Evolutionary conservation across 2,113 vertebrate genomes (phyloP).

Genomic region (Redunca redunca): DNA sequence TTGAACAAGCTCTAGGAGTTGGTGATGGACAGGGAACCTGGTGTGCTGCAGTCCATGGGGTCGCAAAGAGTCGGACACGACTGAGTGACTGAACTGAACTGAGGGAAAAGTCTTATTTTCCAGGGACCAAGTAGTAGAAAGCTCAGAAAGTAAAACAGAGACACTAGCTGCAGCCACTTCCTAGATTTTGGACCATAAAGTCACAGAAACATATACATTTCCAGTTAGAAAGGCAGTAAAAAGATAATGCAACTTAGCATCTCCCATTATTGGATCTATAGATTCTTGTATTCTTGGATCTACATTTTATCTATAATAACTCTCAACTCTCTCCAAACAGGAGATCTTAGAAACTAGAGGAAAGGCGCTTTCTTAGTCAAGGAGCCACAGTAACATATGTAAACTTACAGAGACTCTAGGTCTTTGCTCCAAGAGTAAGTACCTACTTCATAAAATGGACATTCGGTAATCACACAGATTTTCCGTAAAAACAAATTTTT

Average conservation of each 20-base stretch:
- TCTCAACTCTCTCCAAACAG: background rate
- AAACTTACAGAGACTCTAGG: background rate
- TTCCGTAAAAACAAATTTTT: background rate
- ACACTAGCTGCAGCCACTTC: background rate
- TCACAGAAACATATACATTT: background rate
- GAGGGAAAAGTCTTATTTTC: background rate
- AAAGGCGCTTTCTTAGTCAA: background rate
- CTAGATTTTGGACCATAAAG: background rate
- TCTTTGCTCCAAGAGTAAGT: background rate
- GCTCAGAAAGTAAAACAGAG: background rate
- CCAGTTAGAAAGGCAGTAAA: background rate
- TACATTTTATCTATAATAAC: background rate
- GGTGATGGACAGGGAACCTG: background rate
- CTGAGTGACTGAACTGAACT: background rate
- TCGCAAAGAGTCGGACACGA: fast-evolving
- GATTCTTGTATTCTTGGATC: background rate
- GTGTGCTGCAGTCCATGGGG: fast-evolving
- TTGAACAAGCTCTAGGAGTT: background rate
- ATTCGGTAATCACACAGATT: background rate
- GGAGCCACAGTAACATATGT: background rate
- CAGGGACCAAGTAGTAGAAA: background rate
- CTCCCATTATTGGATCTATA: background rate
- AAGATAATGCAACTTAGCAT: background rate
- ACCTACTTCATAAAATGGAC: background rate
- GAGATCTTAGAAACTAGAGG: background rate